Base-by-base conservation (phyloP, 2,113 vertebrate species). In the Oreochromis tanganicae region DNA sequence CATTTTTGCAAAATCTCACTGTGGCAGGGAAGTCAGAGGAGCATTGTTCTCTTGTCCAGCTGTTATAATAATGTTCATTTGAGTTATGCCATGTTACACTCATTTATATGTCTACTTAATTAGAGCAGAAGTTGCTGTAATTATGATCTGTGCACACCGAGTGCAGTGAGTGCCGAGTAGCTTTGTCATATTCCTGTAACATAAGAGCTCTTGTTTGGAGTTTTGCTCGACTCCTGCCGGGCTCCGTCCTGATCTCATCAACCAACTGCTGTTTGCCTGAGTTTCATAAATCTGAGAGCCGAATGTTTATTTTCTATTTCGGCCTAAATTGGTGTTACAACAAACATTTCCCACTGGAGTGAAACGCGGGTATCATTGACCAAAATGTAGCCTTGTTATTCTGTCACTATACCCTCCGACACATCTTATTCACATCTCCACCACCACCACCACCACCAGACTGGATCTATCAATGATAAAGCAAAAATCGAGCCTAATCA, bases 251-350 rank as follows among this genome's bases (percentile, higher is more conserved):
- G 29, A 91, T 90, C 82, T 88, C 80, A 89, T 92, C 85, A 90
- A 87, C 87, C 88, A 81, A 85, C 88, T 57, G 87, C 86, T 92
- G 85, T 91, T 92, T 88, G 85, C 52, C 78, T 86, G 48, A 6
- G 17, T 75, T 88, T 82, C 21, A 81, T 36, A 80, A 78, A 81
- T 68, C 83, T 87, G 57, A 50, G 82, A 83, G 68, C 68, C 11
- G 29, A 71, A 87, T 91, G 63, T 88, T 88, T 89, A 80, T 88
- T 89, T 92, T 87, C 46, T 46, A 54, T 54, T 84, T 82, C 10
- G 3, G 21, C 50, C 55, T 79, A 34, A 75, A 10, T 73, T 86
- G n/a, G 75, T 75, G 43, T 82, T 84, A 59, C 66, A 75, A 34
- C 81, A 91, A 89, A 89, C 48, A 80, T 83, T 83, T 56, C 17